A percentile compares a stretch with the other conserved stretches of the same genome.
phyloP scores from a whole-genome alignment of 1,140 invertebrate species.

The Trachymyrmex cornetzi region DNA sequence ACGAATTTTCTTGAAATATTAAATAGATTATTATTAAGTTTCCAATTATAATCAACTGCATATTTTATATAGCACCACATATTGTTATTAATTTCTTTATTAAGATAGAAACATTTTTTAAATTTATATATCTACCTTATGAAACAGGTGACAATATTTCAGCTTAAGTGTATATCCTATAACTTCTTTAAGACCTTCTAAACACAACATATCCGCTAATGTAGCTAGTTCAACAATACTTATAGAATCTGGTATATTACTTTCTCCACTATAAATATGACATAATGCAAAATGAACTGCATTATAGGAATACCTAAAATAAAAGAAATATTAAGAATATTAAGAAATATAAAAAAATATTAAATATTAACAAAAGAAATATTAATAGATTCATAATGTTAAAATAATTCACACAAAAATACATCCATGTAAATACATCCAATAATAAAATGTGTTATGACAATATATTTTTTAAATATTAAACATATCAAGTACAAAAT shows the following conservation, averaged over 20 bases:
- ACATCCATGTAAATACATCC: not conserved
- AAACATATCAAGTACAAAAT: not conserved
- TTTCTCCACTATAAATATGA: conserved; percentile 96
- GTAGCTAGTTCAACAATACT: conserved; percentile 95
- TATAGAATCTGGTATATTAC: conserved; percentile 93
- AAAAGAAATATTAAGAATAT: not conserved
- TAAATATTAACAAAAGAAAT: conserved; percentile 58
- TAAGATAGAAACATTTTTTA: not conserved
- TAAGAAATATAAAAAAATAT: conserved; percentile 59
- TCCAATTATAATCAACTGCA: not conserved
- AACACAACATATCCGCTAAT: conserved; percentile 94
- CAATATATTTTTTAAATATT: conserved; percentile 4
- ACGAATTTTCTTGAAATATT: not conserved
- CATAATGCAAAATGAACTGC: conserved; percentile 95
- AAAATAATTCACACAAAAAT: not conserved
- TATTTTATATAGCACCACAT: not conserved
- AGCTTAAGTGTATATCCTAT: conserved; percentile 94
- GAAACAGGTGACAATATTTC: conserved; percentile 97
- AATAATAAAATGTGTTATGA: conserved; percentile 1
- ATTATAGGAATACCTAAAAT: conserved; percentile 91
- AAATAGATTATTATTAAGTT: not conserved
- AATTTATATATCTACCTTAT: conserved; percentile 88
- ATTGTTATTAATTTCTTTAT: not conserved
- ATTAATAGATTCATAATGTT: conserved; percentile 38
- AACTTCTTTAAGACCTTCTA: conserved; percentile 96